Base-by-base conservation (phyloP, 2,113 vertebrate genomes). In the Alexandromys fortis region DNA sequence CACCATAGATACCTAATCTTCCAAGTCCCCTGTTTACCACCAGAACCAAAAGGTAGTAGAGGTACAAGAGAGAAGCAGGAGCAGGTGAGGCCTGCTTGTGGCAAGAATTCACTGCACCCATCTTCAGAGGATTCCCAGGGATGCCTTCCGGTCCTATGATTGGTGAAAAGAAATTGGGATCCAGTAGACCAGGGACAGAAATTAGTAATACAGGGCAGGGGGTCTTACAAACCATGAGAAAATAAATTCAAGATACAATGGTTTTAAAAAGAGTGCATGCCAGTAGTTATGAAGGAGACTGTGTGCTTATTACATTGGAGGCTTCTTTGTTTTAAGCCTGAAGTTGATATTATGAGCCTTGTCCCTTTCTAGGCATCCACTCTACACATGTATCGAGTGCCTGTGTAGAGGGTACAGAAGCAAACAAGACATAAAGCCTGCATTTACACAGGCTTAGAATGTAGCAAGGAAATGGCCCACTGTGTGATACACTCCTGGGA, bases 141-240 rank as follows among this genome's bases (percentile, higher is more conserved):
- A 92, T 75, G 70, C 81, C 38, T 58, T 89, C 77, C 83, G 38
- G 88, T 47, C 79, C 86, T 52, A 77, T 33, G 78, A 73, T 0
- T 79, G 61, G 82, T 93, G 26, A 76, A 92, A 92, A 90, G 93
- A 92, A 81, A 58, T 38, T 65, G 77, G 81, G 75, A 73, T 38
- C n/a, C 38, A 72, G 72, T 85, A 17, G 65, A 91, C 76, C 35
- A 8, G 72, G 63, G n/a, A 58, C 1, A 94, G 91, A 95, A 90
- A 81, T 85, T 81, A 96, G n/a, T 83, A 76, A 82, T 72, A 91
- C n/a, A 79, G 89, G 67, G 42, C n/a, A 72, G 65, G 26, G 12
- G 35, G 83, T 58, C 89, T 95, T 96, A 47, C 68, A 78, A 85
- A 89, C 47, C 85, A 91, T 63, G 75, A 72, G 83, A 91, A 68